phyloP scores from a whole-genome alignment of 2,797 vertebrate genomes.

The Micromesistius poutassou region DNA sequence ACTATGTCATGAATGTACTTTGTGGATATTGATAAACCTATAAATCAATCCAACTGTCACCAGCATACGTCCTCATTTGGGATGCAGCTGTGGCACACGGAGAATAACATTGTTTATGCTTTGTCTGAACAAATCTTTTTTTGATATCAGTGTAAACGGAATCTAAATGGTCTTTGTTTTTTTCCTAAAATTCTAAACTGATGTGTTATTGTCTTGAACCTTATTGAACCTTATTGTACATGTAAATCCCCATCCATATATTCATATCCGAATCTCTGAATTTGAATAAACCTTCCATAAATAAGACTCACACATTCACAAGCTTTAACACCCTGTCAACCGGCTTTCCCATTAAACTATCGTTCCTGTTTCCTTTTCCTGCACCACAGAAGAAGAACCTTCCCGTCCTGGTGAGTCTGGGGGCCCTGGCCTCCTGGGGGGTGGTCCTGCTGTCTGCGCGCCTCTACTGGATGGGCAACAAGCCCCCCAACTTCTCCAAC shows the following conservation, averaged over 20 bases:
- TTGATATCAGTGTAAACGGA: background rate
- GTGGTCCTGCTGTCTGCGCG: constrained; percentile 83
- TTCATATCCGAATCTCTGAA: too few species aligned
- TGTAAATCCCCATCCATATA: too few species aligned
- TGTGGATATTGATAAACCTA: background rate
- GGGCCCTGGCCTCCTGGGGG: constrained; percentile 84
- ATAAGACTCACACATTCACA: too few species aligned
- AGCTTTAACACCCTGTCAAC: too few species aligned
- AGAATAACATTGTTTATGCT: too few species aligned
- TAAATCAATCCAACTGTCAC: background rate
- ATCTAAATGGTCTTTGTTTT: too few species aligned
- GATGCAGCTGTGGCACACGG: too few species aligned
- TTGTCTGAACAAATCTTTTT: too few species aligned
- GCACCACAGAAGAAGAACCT: constrained; percentile 83
- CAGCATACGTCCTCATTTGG: background rate
- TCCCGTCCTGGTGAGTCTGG: constrained; percentile 80
- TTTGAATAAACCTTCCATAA: too few species aligned
- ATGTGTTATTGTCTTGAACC: too few species aligned
- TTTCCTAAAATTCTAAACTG: too few species aligned
- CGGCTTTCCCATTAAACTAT: background rate
- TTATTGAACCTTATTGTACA: too few species aligned
- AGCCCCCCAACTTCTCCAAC: constrained; percentile 97
- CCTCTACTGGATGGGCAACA: constrained; percentile 99
- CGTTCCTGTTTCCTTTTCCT: constrained; percentile 12
- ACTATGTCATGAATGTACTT: background rate